Evolutionary conservation across 2,888 invertebrate species (phyloP).

Genomic region (Heteromyza rotundicornis): DNA sequence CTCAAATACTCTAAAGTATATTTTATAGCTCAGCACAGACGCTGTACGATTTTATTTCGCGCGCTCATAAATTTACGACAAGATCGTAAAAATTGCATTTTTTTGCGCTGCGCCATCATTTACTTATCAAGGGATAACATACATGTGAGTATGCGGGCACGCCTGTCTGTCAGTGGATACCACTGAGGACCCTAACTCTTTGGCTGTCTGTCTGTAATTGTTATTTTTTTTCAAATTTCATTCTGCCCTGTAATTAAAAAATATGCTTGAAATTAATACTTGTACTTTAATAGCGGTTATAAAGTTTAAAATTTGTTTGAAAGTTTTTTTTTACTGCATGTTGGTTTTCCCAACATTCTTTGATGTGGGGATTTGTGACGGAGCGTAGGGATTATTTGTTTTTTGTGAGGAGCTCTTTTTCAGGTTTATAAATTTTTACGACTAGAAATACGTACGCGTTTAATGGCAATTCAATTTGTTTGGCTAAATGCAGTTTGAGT

Average conservation of each 20-base stretch:
- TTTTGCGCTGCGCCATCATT: constrained; percentile 19
- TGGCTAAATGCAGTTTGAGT: neutral
- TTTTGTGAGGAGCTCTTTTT: neutral
- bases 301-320: too few species aligned
- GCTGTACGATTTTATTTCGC: neutral
- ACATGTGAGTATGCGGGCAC: neutral
- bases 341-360: constrained; percentile 5
- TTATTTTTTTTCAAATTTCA: neutral
- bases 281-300: constrained; percentile 26
- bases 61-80: constrained; percentile 28
- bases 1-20: neutral
- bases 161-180: neutral
- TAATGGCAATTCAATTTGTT: neutral
- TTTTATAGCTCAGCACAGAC: neutral
- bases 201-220: neutral
- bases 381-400: neutral
- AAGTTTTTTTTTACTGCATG: constrained; percentile 2
- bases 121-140: neutral
- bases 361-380: too few species aligned
- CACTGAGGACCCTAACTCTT: too few species aligned
- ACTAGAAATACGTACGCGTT: neutral
- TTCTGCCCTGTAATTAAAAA: constrained; percentile 28
- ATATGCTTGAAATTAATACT: constrained; percentile 30
- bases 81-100: constrained; percentile 26
- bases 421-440: neutral